Evolutionary conservation across 2,797 vertebrate genomes (phyloP).

Genomic region (Oceanodroma leucorhoa): DNA sequence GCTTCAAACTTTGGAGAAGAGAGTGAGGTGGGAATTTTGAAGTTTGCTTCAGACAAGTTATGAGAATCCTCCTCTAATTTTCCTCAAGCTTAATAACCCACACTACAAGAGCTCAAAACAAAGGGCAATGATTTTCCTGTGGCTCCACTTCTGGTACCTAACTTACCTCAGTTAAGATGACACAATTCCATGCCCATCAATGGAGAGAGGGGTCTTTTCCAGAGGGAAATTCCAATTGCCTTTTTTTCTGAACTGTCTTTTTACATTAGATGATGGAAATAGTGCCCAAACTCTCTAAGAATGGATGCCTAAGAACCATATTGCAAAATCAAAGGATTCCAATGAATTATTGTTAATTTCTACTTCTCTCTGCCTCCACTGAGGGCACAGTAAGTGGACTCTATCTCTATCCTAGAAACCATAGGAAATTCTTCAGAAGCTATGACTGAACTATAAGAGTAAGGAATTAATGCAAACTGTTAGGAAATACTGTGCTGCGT

Average conservation of each 20-base stretch:
- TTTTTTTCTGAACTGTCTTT: neutral
- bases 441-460: neutral
- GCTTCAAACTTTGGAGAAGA: neutral
- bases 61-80: neutral
- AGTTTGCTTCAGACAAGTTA: neutral
- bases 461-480: neutral
- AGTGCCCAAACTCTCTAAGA: neutral
- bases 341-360: neutral
- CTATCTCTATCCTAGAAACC: neutral
- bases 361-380: neutral
- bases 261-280: neutral
- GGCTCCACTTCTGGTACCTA: neutral
- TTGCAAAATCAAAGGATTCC: neutral
- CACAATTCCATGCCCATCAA: neutral
- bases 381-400: neutral
- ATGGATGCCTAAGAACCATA: neutral
- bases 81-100: neutral
- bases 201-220: neutral
- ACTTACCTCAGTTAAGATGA: neutral
- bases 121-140: neutral
- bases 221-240: neutral
- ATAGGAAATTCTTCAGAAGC: neutral
- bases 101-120: neutral
- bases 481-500: neutral
- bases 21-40: neutral